phyloP scores from a whole-genome alignment of 2,888 invertebrate genomes.

The Parnassius apollo region DNA sequence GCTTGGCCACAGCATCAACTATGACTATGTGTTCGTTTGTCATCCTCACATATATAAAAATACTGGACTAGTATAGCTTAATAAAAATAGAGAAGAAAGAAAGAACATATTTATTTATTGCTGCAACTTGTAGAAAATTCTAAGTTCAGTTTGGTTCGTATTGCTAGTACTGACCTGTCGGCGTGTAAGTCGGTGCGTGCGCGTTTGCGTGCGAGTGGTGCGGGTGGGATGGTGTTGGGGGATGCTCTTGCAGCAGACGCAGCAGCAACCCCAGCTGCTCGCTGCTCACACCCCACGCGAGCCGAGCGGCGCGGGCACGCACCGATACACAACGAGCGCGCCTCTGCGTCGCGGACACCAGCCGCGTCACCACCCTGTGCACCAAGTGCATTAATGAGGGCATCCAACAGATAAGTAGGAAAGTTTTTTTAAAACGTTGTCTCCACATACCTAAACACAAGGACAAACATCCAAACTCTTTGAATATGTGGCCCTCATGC shows the following conservation, averaged over 20 bases:
- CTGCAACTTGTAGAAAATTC: too few species aligned
- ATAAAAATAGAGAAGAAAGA: too few species aligned
- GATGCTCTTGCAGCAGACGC: slow-evolving; percentile 50
- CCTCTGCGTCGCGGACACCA: slow-evolving; percentile 59
- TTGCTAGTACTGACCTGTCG: slow-evolving; percentile 23
- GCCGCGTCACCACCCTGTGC: slow-evolving; percentile 58
- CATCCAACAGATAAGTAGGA: too few species aligned
- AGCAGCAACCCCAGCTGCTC: slow-evolving; percentile 61
- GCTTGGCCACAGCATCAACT: too few species aligned
- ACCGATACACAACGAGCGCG: slow-evolving; percentile 55
- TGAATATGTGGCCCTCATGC: too few species aligned
- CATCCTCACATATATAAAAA: too few species aligned
- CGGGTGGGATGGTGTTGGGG: slow-evolving; percentile 36
- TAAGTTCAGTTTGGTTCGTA: neutral
- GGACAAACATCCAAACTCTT: too few species aligned
- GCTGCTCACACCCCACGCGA: slow-evolving; percentile 63
- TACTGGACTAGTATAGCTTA: too few species aligned
- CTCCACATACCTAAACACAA: too few species aligned
- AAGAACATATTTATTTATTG: too few species aligned
- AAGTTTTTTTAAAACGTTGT: too few species aligned
- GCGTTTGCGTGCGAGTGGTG: slow-evolving; percentile 29
- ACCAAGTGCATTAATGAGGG: neutral
- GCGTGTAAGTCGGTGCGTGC: slow-evolving; percentile 5
- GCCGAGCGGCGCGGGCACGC: slow-evolving; percentile 48
- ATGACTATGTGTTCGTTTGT: too few species aligned